Conservation (phyloP, 2,113 vertebrate genomes). For the Laticauda colubrina region DNA sequence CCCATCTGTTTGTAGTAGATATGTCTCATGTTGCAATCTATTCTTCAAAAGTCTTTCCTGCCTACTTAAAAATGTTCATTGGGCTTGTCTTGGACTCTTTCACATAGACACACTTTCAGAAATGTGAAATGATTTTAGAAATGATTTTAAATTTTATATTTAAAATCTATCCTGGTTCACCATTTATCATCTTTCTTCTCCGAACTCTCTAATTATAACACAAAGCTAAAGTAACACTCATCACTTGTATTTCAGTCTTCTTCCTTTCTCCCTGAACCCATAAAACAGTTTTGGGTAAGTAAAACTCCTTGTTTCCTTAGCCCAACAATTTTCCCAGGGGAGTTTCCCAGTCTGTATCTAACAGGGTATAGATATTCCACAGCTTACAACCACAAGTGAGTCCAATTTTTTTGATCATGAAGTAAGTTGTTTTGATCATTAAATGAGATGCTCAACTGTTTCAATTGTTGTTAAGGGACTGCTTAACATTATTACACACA, state of each 20-base stretch:
- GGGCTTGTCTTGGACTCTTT: neutral
- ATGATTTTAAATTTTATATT: neutral
- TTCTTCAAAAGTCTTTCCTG: neutral
- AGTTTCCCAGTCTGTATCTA: neutral
- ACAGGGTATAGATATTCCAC: neutral
- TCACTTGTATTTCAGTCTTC: neutral
- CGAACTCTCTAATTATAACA: neutral
- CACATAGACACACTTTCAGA: neutral
- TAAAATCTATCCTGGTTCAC: neutral
- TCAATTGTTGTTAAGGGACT: no score
- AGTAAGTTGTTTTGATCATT: no score
- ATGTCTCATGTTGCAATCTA: neutral
- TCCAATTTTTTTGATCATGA: no score
- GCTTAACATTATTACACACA: no score
- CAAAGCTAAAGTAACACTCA: neutral
- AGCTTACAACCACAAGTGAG: no score
- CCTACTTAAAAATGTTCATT: neutral
- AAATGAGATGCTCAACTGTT: no score
- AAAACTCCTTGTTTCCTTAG: neutral
- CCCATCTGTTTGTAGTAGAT: neutral
- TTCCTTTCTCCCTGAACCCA: neutral
- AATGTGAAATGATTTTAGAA: neutral
- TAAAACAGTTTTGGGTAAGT: neutral
- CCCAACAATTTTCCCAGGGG: neutral
- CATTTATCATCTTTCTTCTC: neutral